Evolutionary conservation across 2,113 vertebrate species (phyloP).

Genomic region (Ploceus nigricollis): DNA sequence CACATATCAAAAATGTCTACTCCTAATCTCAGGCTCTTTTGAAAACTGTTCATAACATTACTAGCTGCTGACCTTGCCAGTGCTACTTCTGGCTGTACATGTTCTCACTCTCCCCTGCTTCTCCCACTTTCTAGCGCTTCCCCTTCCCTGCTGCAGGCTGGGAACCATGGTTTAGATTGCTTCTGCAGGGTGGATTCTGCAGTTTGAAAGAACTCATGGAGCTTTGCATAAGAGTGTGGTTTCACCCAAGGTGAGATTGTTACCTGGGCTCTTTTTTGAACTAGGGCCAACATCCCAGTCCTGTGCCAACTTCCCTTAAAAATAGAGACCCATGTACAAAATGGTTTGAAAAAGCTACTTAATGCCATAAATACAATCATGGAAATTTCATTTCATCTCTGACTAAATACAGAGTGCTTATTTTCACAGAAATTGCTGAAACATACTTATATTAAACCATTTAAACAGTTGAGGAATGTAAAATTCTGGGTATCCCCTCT

Average conservation of each 20-base stretch:
- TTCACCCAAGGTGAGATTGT: neutral
- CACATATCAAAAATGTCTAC: conserved; percentile 16
- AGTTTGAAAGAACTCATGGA: neutral
- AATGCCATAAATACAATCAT: neutral
- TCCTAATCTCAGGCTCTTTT: neutral
- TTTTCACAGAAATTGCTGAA: neutral
- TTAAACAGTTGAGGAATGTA: neutral
- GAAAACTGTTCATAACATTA: neutral
- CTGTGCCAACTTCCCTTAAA: neutral
- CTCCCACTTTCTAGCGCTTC: neutral
- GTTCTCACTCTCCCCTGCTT: conserved; percentile 17
- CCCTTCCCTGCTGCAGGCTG: neutral
- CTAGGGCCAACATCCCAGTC: neutral
- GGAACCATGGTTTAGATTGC: neutral
- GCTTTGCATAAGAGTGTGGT: neutral
- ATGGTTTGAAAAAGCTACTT: neutral
- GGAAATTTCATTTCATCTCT: neutral
- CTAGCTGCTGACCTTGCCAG: conserved; percentile 2
- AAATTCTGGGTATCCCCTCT: neutral
- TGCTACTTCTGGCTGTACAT: conserved; percentile 48
- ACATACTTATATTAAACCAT: neutral
- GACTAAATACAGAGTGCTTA: neutral
- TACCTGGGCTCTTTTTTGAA: neutral
- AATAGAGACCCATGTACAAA: neutral
- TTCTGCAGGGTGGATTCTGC: neutral